These are phyloP conservation scores for Eupithecia exiguata DNA, from an alignment of 2,888 invertebrate genomes.

Conservation along the genomic window DNA sequence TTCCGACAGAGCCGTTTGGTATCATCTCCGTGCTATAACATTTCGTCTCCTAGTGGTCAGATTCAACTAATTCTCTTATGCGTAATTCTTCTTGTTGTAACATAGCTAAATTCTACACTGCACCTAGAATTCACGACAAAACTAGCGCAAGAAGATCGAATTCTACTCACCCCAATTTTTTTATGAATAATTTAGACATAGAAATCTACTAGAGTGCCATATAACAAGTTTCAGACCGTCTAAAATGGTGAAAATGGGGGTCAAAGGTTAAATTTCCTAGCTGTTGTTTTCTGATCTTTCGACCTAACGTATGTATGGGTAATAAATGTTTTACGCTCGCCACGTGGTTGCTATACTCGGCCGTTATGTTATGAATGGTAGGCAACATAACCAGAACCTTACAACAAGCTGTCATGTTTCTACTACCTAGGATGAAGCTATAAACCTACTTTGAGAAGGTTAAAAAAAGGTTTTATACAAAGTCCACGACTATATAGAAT, in stretches of 20 bases:
- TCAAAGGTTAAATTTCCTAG: background rate
- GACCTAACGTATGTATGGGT: slow-evolving; percentile 6
- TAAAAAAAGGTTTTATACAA: background rate
- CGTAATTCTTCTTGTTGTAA: too few species aligned
- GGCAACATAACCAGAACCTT: background rate
- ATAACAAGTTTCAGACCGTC: background rate
- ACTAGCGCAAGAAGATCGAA: too few species aligned
- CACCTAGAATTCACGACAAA: too few species aligned
- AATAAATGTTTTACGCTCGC: slow-evolving; percentile 2
- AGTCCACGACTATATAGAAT: too few species aligned
- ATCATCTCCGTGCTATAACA: too few species aligned
- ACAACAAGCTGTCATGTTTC: background rate
- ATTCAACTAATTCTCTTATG: too few species aligned
- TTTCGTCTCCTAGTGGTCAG: too few species aligned
- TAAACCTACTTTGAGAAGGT: background rate
- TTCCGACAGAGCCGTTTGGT: too few species aligned
- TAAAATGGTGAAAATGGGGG: background rate
- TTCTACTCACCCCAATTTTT: too few species aligned
- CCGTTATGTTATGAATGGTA: slow-evolving; percentile 13
- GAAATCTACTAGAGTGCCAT: background rate
- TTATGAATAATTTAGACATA: background rate
- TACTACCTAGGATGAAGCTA: background rate
- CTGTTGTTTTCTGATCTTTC: slow-evolving; percentile 6
- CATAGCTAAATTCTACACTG: too few species aligned
- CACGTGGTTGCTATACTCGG: slow-evolving; percentile 4